phyloP scores from a whole-genome alignment of 2,888 invertebrate genomes.

The Patella ulyssiponensis region DNA sequence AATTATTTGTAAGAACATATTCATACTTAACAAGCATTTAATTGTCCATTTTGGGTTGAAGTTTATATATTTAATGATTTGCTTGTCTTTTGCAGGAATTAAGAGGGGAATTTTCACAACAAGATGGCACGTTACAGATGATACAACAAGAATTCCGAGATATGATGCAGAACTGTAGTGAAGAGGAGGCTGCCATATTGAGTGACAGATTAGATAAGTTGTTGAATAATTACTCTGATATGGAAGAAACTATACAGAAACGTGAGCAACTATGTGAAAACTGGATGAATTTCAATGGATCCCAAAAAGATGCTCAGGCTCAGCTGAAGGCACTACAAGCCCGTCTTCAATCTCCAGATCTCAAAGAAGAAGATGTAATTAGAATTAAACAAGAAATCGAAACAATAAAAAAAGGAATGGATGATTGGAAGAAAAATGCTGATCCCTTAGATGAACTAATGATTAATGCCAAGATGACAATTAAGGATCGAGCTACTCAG shows the following conservation, averaged over 20 bases:
- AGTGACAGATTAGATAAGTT: slow-evolving; percentile 84
- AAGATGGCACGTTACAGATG: slow-evolving; percentile 83
- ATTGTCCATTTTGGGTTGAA: too few species aligned
- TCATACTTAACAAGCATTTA: too few species aligned
- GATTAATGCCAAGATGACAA: slow-evolving; percentile 57
- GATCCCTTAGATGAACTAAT: slow-evolving; percentile 65
- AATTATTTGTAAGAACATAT: too few species aligned
- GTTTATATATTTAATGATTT: too few species aligned
- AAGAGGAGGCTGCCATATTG: slow-evolving; percentile 82
- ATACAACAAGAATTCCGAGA: slow-evolving; percentile 89
- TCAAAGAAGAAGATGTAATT: slow-evolving; percentile 78
- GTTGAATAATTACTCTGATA: slow-evolving; percentile 81
- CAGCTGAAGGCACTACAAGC: slow-evolving; percentile 86
- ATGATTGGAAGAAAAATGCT: slow-evolving; percentile 55
- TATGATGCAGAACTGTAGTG: slow-evolving; percentile 80
- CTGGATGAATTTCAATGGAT: slow-evolving; percentile 85
- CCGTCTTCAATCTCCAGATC: slow-evolving; percentile 83
- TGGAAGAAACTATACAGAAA: slow-evolving; percentile 63
- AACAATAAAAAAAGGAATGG: slow-evolving; percentile 74
- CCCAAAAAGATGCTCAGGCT: slow-evolving; percentile 85
- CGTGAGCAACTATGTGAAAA: slow-evolving; percentile 66
- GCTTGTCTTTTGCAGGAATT: slow-evolving; percentile 77
- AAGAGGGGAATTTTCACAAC: slow-evolving; percentile 88
- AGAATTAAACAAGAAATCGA: slow-evolving; percentile 81
- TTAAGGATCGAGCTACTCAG: slow-evolving; percentile 66